Evolutionary conservation across 2,113 vertebrate genomes (phyloP), one percentile per base, ranked within the genome.

Genomic region (Falcunculus frontatus): DNA sequence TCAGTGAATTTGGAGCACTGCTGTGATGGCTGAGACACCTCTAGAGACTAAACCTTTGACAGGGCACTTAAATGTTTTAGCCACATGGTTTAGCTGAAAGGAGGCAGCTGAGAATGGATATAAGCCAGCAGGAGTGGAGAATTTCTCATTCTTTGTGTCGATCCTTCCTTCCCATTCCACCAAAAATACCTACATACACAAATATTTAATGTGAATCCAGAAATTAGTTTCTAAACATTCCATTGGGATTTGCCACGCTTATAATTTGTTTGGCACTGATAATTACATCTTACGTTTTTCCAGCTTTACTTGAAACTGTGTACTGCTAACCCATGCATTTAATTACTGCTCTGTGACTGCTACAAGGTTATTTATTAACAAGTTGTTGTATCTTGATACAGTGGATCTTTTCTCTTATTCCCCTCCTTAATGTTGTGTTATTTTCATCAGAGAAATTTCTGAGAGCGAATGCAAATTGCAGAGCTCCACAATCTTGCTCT

Each of bases 321-420:
- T 96, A 96, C 96, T 88, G 96, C 96, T 98, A 96, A 95, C 90
- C 95, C 97, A 94, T 97, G 97, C 97, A 98, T 98, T 98, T 98
- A 98, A 98, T 98, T 98, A 98, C 96, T 98, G 95, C 93, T 98
- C 96, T 97, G 97, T 80, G 84, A 93, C 98, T 97, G 93, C 97
- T 97, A 96, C 97, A 97, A 97, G 97, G 98, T 98, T 98, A 98
- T 98, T 98, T 98, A 98, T 98, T 98, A 98, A 98, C 97, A 97
- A 98, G 97, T 97, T 98, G 96, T 97, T 98, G 98, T 98, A 98
- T 98, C 98, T 97, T 97, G 96, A 98, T 97, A 98, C 96, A 96
- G 97, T 97, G 95, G 95, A 97, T 98, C 96, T 98, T 97, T 95
- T 97, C 97, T 97, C 97, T 96, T 94, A 90, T 88, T 98, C 89